A percentile compares a stretch with the other conserved stretches of the same genome.
phyloP scores from a whole-genome alignment of 2,888 invertebrate genomes.

The Lepidochitona cinerea region DNA sequence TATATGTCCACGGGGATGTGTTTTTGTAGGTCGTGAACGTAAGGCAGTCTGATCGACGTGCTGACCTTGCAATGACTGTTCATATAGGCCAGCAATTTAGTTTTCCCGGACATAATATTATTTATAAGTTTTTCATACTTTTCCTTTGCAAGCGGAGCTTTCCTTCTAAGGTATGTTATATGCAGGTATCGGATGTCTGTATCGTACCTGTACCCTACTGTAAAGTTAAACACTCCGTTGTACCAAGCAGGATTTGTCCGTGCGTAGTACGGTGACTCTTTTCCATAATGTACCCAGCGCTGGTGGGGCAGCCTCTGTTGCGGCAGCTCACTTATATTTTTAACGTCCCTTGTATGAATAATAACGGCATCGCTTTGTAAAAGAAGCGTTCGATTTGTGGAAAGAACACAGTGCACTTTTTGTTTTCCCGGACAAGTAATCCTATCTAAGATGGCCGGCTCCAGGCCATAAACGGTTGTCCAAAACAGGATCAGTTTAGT shows the following conservation, averaged over 20 bases:
- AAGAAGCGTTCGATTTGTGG: neutral
- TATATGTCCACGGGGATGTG: neutral
- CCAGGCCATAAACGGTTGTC: neutral
- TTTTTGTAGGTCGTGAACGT: neutral
- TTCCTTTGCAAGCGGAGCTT: neutral
- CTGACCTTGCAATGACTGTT: neutral
- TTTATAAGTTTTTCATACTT: neutral
- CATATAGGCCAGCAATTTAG: neutral
- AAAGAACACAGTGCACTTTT: neutral
- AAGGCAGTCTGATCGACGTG: neutral
- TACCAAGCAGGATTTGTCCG: neutral
- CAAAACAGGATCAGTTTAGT: neutral
- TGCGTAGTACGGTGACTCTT: neutral
- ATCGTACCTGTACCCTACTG: neutral
- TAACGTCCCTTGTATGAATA: neutral
- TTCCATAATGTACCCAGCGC: neutral
- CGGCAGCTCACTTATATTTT: neutral
- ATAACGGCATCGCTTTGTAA: neutral
- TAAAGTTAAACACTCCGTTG: neutral
- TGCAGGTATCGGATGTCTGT: neutral
- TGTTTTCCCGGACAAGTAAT: too few species aligned
- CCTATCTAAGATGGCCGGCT: too few species aligned
- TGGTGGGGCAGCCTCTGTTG: neutral
- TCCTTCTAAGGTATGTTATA: too few species aligned
- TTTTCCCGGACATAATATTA: neutral